Evolutionary conservation across 2,113 vertebrate species (phyloP).

Genomic region (Burhinus bistriatus): DNA sequence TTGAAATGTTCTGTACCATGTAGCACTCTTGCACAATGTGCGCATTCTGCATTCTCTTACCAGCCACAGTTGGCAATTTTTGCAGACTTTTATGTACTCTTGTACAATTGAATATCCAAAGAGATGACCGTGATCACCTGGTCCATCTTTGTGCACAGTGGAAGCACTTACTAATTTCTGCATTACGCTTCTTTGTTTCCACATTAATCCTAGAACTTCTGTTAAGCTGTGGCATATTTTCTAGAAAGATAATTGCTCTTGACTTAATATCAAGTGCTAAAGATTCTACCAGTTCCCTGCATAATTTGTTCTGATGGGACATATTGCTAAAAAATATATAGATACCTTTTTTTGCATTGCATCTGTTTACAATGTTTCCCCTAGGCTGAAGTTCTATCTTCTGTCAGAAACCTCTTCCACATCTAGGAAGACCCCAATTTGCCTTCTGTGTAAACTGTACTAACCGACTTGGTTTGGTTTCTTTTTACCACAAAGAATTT

Average conservation of each 20-base stretch:
- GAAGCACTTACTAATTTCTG: background rate
- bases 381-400: background rate
- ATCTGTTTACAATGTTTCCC: background rate
- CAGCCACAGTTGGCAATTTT: background rate
- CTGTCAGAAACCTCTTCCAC: background rate
- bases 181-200: background rate
- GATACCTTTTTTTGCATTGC: background rate
- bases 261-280: background rate
- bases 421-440: background rate
- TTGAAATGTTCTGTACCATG: background rate
- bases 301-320: background rate
- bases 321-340: background rate
- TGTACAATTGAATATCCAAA: background rate
- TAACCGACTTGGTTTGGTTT: background rate
- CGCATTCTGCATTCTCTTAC: background rate
- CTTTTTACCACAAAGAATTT: background rate
- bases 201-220: background rate
- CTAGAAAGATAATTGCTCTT: background rate
- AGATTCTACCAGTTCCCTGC: background rate
- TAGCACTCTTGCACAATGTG: background rate
- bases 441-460: background rate
- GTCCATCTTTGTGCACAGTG: background rate
- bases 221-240: background rate
- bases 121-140: background rate
- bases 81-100: background rate